Evolutionary conservation across 2,797 vertebrate genomes (phyloP).

Genomic region (Distichodus sexfasciatus): DNA sequence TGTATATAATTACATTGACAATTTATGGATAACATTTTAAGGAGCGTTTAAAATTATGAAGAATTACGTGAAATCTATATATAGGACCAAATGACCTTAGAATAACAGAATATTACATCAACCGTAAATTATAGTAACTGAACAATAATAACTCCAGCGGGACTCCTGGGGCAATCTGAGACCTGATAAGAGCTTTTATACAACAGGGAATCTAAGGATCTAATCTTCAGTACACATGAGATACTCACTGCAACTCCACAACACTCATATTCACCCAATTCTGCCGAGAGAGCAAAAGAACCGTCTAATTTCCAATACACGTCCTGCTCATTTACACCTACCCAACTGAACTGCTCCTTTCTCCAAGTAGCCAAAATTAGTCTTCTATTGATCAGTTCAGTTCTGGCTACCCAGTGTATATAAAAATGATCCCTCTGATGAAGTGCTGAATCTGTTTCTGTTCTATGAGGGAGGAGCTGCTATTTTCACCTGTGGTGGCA

Average conservation of each 20-base stretch:
- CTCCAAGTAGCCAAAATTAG: conserved; percentile 50
- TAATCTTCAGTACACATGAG: not conserved
- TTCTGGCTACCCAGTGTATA: conserved; percentile 46
- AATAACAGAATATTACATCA: no score
- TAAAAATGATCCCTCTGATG: conserved; percentile 49
- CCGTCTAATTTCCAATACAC: not conserved
- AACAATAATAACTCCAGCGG: no score
- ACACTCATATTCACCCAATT: not conserved
- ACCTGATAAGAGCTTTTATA: no score
- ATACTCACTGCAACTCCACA: not conserved
- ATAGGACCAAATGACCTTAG: no score
- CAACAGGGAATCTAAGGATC: not conserved
- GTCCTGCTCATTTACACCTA: conserved; percentile 29
- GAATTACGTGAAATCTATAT: no score
- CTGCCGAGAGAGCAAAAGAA: not conserved
- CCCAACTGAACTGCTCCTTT: conserved; percentile 15
- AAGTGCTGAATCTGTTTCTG: conserved; percentile 53
- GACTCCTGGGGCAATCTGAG: no score
- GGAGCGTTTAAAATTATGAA: no score
- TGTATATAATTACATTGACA: no score
- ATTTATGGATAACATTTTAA: no score
- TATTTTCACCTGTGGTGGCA: conserved; percentile 53
- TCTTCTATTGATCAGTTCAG: conserved; percentile 52
- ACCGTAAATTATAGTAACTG: no score
- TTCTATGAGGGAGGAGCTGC: conserved; percentile 45